Percentiles rank a stretch among this genome's conserved stretches.
phyloP scores from a whole-genome alignment of 2,797 vertebrate genomes.

The Acomys russatus region DNA sequence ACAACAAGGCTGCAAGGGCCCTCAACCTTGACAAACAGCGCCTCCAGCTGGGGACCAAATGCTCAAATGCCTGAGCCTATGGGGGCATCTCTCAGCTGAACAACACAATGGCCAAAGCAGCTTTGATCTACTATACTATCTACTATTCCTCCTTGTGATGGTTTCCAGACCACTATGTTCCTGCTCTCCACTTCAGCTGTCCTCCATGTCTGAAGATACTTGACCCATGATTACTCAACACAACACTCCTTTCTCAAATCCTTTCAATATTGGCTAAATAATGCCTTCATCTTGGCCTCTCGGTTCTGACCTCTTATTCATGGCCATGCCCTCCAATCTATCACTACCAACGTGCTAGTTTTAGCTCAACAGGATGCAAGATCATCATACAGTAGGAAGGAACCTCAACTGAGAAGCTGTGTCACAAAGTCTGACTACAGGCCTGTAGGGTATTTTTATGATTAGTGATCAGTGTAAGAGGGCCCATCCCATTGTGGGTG shows the following conservation, averaged over 20 bases:
- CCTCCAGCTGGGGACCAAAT: background rate
- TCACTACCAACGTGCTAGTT: background rate
- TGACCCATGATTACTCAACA: background rate
- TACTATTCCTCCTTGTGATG: background rate
- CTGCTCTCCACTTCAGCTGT: background rate
- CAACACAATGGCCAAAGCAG: background rate
- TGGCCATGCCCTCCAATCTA: background rate
- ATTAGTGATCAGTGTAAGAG: background rate
- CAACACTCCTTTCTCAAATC: background rate
- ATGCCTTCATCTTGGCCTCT: slow-evolving; percentile 10
- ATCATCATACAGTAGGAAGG: background rate
- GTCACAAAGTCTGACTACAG: background rate
- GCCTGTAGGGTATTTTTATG: background rate
- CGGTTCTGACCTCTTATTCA: slow-evolving; percentile 25
- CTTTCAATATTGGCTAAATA: background rate
- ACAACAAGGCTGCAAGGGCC: background rate
- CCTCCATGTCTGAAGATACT: background rate
- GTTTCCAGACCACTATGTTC: background rate
- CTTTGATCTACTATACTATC: background rate
- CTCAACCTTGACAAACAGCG: background rate
- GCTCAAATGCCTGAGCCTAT: background rate
- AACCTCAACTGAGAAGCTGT: background rate
- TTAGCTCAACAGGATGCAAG: background rate
- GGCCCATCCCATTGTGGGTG: background rate
- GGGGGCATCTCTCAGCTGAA: background rate